Evolutionary conservation across 2,797 vertebrate genomes (phyloP).

Genomic region (Etheostoma nigrum): DNA sequence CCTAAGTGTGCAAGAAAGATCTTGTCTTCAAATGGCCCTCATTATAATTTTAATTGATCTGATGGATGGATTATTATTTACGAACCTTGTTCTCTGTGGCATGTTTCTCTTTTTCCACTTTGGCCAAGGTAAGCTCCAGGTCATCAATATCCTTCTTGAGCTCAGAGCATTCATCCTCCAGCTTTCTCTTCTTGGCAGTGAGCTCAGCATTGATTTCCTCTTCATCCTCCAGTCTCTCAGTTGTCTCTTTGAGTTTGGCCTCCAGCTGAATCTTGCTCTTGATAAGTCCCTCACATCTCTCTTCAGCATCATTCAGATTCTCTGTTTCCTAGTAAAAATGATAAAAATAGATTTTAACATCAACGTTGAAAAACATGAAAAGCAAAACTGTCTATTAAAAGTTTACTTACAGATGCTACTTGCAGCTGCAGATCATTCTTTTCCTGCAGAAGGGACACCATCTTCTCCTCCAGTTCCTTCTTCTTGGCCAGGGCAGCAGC

Average conservation of each 20-base stretch:
- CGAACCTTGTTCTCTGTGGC: conserved; percentile 88
- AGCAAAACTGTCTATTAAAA: not conserved
- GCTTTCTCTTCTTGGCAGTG: conserved; percentile 87
- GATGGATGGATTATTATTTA: not conserved
- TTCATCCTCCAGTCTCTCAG: conserved; percentile 88
- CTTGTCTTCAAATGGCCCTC: not conserved
- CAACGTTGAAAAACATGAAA: not conserved
- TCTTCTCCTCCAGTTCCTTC: no score
- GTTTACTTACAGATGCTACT: conserved; percentile 85
- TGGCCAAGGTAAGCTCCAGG: conserved; percentile 89
- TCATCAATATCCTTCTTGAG: conserved; percentile 93
- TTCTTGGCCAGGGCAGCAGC: no score
- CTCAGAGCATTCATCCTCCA: conserved; percentile 82
- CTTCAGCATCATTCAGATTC: conserved; percentile 89
- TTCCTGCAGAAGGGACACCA: no score
- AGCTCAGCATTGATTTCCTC: conserved; percentile 77
- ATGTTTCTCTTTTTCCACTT: conserved; percentile 92
- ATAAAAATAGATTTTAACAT: not conserved
- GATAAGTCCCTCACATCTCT: conserved; percentile 89
- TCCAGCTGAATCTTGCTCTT: conserved; percentile 89
- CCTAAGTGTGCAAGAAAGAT: conserved; percentile 48
- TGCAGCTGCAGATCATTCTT: no score
- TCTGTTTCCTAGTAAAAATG: conserved; percentile 83
- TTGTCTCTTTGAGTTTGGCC: conserved; percentile 90
- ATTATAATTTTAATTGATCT: not conserved